These are phyloP conservation scores for Pollimyrus isidori DNA, from an alignment of 2,113 vertebrate genomes.

Conservation along the genomic window DNA sequence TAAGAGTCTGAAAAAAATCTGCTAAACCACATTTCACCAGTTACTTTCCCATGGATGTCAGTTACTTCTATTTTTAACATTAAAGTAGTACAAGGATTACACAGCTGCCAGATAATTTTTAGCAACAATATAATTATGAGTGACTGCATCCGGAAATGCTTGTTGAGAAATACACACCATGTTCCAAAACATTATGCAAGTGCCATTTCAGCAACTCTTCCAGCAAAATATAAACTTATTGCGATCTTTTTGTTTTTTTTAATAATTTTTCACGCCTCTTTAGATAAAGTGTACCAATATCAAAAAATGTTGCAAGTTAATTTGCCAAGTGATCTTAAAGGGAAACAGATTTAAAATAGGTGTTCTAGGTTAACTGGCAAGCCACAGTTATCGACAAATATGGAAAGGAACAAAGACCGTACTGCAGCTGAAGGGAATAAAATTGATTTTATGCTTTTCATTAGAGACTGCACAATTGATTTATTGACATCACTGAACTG, in stretches of 20 bases:
- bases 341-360: not conserved
- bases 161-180: not conserved
- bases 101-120: not conserved
- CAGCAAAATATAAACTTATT: not conserved
- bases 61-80: not conserved
- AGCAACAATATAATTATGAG: no score
- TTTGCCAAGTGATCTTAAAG: not conserved
- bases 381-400: not conserved
- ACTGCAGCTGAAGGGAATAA: not conserved
- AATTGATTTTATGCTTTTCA: not conserved
- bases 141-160: not conserved
- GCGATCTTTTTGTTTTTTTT: not conserved
- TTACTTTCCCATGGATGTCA: not conserved
- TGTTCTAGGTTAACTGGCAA: not conserved
- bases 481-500: not conserved
- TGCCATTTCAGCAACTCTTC: not conserved
- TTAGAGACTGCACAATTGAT: not conserved
- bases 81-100: not conserved
- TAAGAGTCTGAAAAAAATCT: not conserved
- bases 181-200: not conserved
- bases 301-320: not conserved
- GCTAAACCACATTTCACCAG: conserved; percentile 1
- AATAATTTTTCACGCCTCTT: not conserved
- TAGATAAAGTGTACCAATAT: not conserved
- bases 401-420: not conserved